Base-by-base conservation (phyloP, 1,140 invertebrate genomes). In the Anoplophora glabripennis region DNA sequence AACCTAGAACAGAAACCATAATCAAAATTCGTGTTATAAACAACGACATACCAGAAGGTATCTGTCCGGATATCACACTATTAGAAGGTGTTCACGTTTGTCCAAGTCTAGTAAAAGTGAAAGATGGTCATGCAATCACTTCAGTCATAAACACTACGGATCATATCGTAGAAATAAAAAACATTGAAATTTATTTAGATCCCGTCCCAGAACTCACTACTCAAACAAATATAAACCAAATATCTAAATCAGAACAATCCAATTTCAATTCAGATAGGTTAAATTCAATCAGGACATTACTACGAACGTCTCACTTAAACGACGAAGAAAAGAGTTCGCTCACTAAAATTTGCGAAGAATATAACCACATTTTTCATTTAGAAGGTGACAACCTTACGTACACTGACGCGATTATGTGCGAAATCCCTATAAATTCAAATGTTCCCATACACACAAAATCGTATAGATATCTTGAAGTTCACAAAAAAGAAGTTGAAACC, bases 361-460 rank as follows among this genome's bases (percentile, higher is more conserved):
- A 54, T 35, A 17, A 12, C 18, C 35, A 66, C 42, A 60, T 67
- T 33, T 65, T 65, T 57, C 47, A 67, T 56, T 21, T 40, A 38
- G 34, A 58, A 44, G 57, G 54, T 15, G 44, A 56, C 11, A n/a
- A 34, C 40, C 34, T 70, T 9, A 64, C 57, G 7, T 57, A n/a
- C 42, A 68, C 64, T 12, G 58, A 61, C 12, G 12, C 35, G n/a
- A 45, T 68, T 21, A 61, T 71, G 53, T 68, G 72, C 35, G 42
- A 48, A 15, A 75, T 75, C 53, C 51, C 51, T 36, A 73, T 70
- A 9, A 56, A 47, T 11, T 7, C 60, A 36, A 41, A 59, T 63
- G 66, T 57, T 61, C 75, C 18, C 33, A 69, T 65, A 46, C 68
- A 28, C 66, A 74, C 47, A 58, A 74, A 67, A 53, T 71, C 64